Conservation (phyloP, 2,888 invertebrate species). For the Selenia dentaria region DNA sequence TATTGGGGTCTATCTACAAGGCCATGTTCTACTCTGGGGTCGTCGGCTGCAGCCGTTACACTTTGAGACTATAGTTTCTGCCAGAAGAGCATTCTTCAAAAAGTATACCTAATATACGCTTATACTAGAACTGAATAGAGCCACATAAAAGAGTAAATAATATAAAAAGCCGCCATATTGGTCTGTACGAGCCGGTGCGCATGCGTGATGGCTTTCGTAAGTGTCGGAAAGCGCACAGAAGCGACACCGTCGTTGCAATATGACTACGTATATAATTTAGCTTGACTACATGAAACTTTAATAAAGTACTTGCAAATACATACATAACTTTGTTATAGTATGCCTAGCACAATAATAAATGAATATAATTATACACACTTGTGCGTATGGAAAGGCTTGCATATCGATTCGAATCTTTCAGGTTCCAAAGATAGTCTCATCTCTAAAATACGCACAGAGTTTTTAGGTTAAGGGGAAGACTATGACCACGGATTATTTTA, state of each 20-base stretch:
- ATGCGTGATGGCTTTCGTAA: slow-evolving; percentile 61
- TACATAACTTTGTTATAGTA: no score
- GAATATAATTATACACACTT: no score
- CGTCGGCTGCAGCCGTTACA: slow-evolving; percentile 34
- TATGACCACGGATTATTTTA: no score
- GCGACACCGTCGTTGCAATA: slow-evolving; percentile 56
- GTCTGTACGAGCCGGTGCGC: slow-evolving; percentile 50
- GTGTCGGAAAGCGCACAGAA: slow-evolving; percentile 62
- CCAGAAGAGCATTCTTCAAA: neutral
- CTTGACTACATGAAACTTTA: neutral
- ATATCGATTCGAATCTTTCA: no score
- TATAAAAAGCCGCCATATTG: slow-evolving; percentile 4
- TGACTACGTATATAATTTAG: neutral
- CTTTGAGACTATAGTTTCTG: slow-evolving; percentile 2
- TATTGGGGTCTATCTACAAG: slow-evolving; percentile 60
- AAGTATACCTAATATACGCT: neutral
- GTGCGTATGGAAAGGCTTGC: no score
- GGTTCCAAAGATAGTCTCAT: no score
- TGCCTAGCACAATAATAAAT: no score
- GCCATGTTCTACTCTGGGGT: slow-evolving; percentile 52
- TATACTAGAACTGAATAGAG: neutral
- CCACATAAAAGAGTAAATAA: neutral
- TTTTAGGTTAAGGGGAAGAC: no score
- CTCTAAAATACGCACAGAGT: no score
- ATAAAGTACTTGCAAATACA: no score